Evolutionary conservation across 2,888 invertebrate species (phyloP).

Genomic region (Rhabditoides inermis): DNA sequence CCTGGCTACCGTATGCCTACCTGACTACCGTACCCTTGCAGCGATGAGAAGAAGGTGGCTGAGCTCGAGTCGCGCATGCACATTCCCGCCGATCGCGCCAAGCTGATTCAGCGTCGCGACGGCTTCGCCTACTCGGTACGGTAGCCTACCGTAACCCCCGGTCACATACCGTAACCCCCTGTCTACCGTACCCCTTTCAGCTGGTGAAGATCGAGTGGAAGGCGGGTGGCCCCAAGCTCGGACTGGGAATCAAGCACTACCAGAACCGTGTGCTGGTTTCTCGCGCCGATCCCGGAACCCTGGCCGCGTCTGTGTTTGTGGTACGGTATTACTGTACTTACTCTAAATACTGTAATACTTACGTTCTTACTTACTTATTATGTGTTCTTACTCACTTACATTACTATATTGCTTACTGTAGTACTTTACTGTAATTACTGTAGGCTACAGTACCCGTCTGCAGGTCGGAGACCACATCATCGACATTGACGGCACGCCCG

Average conservation of each 20-base stretch:
- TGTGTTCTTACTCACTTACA: too few species aligned
- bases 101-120: conserved; percentile 38
- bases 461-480: conserved; percentile 24
- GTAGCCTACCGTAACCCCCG: background rate
- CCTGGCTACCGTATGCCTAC: background rate
- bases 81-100: conserved; percentile 39
- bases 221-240: conserved; percentile 37
- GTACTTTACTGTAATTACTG: too few species aligned
- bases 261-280: conserved; percentile 44
- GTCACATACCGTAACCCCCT: background rate
- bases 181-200: conserved; percentile 9
- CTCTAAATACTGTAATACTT: too few species aligned
- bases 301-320: conserved; percentile 22
- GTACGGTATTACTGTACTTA: too few species aligned
- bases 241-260: conserved; percentile 42
- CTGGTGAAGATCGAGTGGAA: conserved; percentile 24
- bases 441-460: too few species aligned
- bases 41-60: conserved; percentile 26
- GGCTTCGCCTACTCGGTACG: conserved; percentile 24
- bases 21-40: too few species aligned
- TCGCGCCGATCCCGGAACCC: conserved; percentile 28
- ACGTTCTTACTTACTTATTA: too few species aligned
- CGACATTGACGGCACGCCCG: conserved; percentile 19
- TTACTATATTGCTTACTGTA: too few species aligned
- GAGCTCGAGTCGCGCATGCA: conserved; percentile 32